Evolutionary conservation across 2,113 vertebrate species (phyloP), one percentile per base, ranked within the genome.

Genomic region (Paratilapia polleni): DNA sequence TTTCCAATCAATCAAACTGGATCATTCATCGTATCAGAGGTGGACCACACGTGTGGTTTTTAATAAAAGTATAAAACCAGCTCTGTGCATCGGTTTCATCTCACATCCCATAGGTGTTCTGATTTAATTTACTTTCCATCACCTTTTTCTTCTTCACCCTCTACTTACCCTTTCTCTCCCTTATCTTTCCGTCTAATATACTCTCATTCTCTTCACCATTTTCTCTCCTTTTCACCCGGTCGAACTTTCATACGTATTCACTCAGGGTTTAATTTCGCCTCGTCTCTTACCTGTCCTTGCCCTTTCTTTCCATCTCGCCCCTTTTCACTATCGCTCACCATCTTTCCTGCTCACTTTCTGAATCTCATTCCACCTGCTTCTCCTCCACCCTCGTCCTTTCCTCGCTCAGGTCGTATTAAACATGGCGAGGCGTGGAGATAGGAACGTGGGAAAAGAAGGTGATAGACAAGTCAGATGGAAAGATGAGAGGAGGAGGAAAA

Each of bases 101-200:
- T 76, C 28, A 8, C 13, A 75, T 78, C 83, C 64, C 75, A 22
- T 2, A 78, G 68, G 68, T 28, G 41, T 49, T 83, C 70, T 87
- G 8, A 89, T 93, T 89, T 88, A 49, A 91, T 93, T 93, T 85
- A 88, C 83, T 88, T 49, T 83, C 78, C 47, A 79, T 85, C 83
- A 68, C 57, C 80, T 38, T 41, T 56, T 83, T 81, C 58, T 26
- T 74, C 82, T 64, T 84, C 79, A 63, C 78, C 80, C 34, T 80
- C 81, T 52, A 28, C 83, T 81, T 78, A 82, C 82, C 78, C 68
- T 68, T 20, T 59, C 83, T 82, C 80, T 38, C 79, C 87, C 89
- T 91, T 56, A 81, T 89, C 86, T 77, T 63, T 61, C 75, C 54
- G 22, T 15, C 79, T 86, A 78, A 70, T 74, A 38, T 38, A 60